These are phyloP conservation scores for Megaceryle maxima DNA, from an alignment of 2,113 vertebrate genomes.

Conservation along the genomic window DNA sequence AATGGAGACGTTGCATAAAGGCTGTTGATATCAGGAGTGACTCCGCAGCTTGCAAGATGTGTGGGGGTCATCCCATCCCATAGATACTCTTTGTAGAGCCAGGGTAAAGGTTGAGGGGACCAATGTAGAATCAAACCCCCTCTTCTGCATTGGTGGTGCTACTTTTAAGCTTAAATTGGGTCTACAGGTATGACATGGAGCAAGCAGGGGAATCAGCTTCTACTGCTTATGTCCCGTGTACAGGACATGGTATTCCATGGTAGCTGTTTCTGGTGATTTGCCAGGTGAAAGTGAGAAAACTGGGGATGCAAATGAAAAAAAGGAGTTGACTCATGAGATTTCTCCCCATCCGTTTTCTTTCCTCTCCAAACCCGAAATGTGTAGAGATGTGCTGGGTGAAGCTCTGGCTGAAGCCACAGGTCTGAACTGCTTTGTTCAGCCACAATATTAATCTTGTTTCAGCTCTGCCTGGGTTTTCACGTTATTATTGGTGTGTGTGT, in stretches of 20 bases:
- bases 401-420: neutral
- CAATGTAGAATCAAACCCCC: fast-evolving
- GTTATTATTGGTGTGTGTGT: neutral
- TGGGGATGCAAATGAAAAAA: neutral
- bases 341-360: neutral
- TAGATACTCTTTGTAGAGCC: neutral
- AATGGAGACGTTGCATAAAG: neutral
- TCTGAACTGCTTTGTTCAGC: neutral
- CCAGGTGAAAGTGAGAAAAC: neutral
- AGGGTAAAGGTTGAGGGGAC: neutral
- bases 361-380: neutral
- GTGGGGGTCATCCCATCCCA: neutral
- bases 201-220: neutral
- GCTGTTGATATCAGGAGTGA: neutral
- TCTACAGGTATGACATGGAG: neutral
- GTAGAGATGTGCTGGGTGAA: neutral
- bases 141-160: neutral
- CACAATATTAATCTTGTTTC: neutral
- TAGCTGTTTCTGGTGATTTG: neutral
- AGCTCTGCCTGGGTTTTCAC: neutral
- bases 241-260: too few relatives aligned
- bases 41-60: neutral
- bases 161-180: neutral
- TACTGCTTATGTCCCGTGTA: neutral
- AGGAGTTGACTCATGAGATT: neutral